Evolutionary conservation across 2,888 invertebrate species (phyloP).

Genomic region (Aelia acuminata): DNA sequence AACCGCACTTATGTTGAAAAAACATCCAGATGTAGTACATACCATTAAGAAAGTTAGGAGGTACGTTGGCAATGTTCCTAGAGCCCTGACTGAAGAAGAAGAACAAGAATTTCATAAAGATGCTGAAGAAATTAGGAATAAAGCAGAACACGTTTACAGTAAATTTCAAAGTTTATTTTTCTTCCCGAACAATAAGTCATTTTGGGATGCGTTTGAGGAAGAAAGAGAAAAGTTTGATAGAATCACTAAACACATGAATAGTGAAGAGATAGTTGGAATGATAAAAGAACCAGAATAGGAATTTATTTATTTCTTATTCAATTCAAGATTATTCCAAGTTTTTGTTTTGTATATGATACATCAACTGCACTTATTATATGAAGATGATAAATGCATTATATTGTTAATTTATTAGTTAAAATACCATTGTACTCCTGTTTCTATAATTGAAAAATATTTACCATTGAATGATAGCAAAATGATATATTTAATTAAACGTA

Average conservation of each 20-base stretch:
- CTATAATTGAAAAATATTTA: background rate
- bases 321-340: background rate
- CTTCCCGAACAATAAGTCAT: slow-evolving; percentile 76
- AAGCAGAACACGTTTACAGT: slow-evolving; percentile 76
- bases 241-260: slow-evolving; percentile 73
- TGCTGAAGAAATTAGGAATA: slow-evolving; percentile 79
- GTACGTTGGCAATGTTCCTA: slow-evolving; percentile 80
- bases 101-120: slow-evolving; percentile 70
- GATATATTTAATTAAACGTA: background rate
- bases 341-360: background rate
- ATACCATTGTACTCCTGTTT: background rate
- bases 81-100: slow-evolving; percentile 72
- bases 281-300: slow-evolving; percentile 61
- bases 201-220: slow-evolving; percentile 81
- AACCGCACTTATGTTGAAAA: slow-evolving; percentile 83
- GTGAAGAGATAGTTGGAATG: slow-evolving; percentile 62
- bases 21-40: slow-evolving; percentile 84
- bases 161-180: slow-evolving; percentile 76
- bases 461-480: background rate
- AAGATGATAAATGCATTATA: background rate
- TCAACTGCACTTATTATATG: background rate
- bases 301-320: background rate
- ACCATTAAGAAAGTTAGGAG: slow-evolving; percentile 77
- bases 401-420: background rate
- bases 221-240: slow-evolving; percentile 79